Evolutionary conservation across 2,888 invertebrate species (phyloP).

Genomic region (Digitonthophagus gazella): DNA sequence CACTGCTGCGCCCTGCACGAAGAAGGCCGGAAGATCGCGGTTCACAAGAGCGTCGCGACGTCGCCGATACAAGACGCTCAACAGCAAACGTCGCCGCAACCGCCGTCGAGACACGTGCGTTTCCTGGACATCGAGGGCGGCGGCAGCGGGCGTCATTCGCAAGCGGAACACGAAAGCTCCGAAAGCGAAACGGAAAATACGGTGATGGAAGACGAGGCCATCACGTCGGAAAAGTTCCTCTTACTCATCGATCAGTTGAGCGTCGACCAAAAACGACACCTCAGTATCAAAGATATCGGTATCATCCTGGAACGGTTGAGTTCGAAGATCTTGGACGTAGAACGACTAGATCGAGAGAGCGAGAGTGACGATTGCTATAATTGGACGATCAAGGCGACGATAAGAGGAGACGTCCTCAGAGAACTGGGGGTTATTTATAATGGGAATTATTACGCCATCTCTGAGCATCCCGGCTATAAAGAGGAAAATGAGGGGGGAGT

Average conservation of each 20-base stretch:
- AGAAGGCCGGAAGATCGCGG: constrained; percentile 87
- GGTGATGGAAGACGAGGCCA: constrained; percentile 86
- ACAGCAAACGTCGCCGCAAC: constrained; percentile 49
- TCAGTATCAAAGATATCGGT: constrained; percentile 93
- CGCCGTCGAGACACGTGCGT: constrained; percentile 76
- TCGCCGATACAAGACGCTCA: constrained; percentile 85
- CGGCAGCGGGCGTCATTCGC: constrained; percentile 38
- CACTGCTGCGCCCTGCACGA: constrained; percentile 94
- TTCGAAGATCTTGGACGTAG: constrained; percentile 91
- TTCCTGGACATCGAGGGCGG: constrained; percentile 76
- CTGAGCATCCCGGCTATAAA: constrained; percentile 91
- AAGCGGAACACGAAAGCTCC: constrained; percentile 74
- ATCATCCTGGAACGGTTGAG: constrained; percentile 89
- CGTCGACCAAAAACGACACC: constrained; percentile 87
- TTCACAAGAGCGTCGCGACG: constrained; percentile 89
- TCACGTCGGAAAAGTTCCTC: constrained; percentile 88
- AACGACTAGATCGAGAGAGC: constrained; percentile 85
- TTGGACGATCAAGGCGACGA: constrained; percentile 95
- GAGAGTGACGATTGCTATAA: constrained; percentile 93
- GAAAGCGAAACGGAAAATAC: constrained; percentile 94
- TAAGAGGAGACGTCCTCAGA: constrained; percentile 84
- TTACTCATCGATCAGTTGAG: constrained; percentile 90
- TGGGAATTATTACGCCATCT: constrained; percentile 92
- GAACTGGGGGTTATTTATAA: constrained; percentile 93
- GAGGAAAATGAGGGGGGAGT: constrained; percentile 84